Evolutionary conservation across 1,140 invertebrate species (phyloP).

Genomic region (Cephus cinctus): DNA sequence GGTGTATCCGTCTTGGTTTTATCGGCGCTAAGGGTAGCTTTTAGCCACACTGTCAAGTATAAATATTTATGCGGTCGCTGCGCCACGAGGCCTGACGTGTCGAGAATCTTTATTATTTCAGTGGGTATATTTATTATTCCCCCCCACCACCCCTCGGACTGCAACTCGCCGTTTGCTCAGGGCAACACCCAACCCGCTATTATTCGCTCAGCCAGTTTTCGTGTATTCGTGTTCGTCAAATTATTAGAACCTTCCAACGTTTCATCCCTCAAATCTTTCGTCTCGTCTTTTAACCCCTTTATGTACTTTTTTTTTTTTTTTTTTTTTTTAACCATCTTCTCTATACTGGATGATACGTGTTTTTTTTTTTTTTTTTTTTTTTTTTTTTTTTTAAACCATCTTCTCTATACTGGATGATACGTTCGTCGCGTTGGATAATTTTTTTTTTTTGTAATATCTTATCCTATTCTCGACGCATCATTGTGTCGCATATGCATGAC

Average conservation of each 20-base stretch:
- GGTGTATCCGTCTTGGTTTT: not conserved
- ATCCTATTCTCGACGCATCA: not conserved
- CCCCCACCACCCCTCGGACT: not conserved
- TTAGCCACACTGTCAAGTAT: not conserved
- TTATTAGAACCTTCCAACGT: not conserved
- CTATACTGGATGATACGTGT: not conserved
- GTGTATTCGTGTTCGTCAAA: too few species aligned
- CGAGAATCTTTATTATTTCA: slow-evolving; percentile 29
- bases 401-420: not conserved
- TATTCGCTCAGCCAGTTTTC: too few species aligned
- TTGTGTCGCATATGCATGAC: too few species aligned
- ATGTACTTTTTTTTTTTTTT: not conserved
- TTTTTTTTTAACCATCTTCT: not conserved
- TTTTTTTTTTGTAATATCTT: not conserved
- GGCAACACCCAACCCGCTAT: not conserved
- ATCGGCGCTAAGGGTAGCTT: not conserved
- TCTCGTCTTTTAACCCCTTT: not conserved
- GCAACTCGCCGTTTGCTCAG: not conserved
- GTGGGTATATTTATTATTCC: slow-evolving; percentile 7
- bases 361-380: not conserved
- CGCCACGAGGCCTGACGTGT: not conserved
- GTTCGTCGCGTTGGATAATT: not conserved
- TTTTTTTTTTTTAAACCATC: not conserved
- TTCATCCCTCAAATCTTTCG: not conserved
- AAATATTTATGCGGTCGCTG: not conserved